Evolutionary conservation across 2,113 vertebrate genomes (phyloP).

Genomic region (Ciconia stormi): DNA sequence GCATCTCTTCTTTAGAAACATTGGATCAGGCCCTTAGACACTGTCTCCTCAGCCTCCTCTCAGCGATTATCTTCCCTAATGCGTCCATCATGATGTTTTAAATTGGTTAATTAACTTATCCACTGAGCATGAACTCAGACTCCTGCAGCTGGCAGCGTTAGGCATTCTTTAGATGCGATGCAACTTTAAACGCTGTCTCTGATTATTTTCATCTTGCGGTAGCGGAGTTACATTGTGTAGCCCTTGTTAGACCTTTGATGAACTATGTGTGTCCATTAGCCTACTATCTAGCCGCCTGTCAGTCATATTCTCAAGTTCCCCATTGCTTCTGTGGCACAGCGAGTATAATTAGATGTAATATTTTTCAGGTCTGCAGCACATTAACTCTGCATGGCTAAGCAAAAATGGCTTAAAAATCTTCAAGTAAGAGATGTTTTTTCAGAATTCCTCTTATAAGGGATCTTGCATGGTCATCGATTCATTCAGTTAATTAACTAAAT

Average conservation of each 20-base stretch:
- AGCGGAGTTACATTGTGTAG: neutral
- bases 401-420: neutral
- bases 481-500: neutral
- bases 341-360: neutral
- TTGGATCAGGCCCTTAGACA: neutral
- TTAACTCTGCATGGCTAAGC: neutral
- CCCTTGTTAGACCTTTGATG: neutral
- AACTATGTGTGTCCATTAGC: neutral
- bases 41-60: neutral
- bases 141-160: neutral
- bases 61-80: neutral
- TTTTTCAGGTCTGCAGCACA: neutral
- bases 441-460: neutral
- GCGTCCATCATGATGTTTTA: neutral
- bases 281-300: neutral
- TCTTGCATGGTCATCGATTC: neutral
- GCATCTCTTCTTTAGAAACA: neutral
- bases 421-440: neutral
- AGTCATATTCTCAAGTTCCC: neutral
- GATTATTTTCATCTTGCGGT: neutral
- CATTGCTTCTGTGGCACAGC: neutral
- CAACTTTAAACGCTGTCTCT: neutral
- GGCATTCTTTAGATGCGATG: neutral
- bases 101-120: slow-evolving; percentile 31
- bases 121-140: neutral